phyloP scores from a whole-genome alignment of 2,797 vertebrate species.

The Pseudopleuronectes americanus region DNA sequence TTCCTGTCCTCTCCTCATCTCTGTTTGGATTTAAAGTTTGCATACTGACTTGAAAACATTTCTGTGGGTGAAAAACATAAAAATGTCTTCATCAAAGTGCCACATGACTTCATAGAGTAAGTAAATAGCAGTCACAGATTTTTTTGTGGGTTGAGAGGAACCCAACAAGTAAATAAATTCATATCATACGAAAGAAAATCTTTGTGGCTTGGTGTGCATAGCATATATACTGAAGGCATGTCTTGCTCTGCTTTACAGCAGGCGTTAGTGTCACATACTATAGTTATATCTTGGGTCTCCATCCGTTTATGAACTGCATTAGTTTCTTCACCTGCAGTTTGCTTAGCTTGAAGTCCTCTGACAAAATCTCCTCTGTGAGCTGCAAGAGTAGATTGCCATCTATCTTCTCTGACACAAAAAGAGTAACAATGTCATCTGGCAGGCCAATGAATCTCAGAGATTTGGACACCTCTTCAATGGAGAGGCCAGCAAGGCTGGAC shows the following conservation, averaged over 20 bases:
- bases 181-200: constrained; percentile 40
- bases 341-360: constrained; percentile 97
- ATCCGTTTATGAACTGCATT: constrained; percentile 97
- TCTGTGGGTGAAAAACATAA: constrained; percentile 28
- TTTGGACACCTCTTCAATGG: constrained; percentile 94
- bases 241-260: constrained; percentile 24
- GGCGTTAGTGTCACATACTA: constrained; percentile 26
- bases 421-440: constrained; percentile 90
- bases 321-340: constrained; percentile 99
- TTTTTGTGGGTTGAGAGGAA: constrained; percentile 9
- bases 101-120: constrained; percentile 27
- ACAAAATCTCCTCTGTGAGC: constrained; percentile 96
- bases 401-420: constrained; percentile 95
- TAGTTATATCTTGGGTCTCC: constrained; percentile 95
- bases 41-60: constrained; percentile 19
- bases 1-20: neutral
- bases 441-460: constrained; percentile 95
- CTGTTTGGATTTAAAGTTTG: constrained; percentile 11
- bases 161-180: constrained; percentile 46
- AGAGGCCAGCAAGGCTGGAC: constrained; percentile 90
- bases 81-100: constrained; percentile 66
- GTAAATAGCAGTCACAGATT: constrained; percentile 44
- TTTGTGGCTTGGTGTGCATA: constrained; percentile 72
- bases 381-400: constrained; percentile 96
- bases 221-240: constrained; percentile 67